A percentile compares a stretch with the other conserved stretches of the same genome.
phyloP scores from a whole-genome alignment of 2,797 vertebrate genomes.

The Lophotriccus pileatus region DNA sequence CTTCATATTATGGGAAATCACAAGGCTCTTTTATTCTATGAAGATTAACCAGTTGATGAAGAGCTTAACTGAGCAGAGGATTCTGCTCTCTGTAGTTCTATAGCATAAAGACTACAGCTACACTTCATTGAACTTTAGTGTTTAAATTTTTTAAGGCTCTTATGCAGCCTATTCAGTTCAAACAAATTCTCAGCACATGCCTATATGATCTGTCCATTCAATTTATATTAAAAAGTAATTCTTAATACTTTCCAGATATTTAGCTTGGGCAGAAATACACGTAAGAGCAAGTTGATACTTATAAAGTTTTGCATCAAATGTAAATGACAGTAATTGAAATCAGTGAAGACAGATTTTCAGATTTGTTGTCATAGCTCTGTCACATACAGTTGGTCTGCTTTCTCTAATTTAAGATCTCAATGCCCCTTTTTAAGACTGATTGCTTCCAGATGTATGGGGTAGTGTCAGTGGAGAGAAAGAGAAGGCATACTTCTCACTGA shows the following conservation, averaged over 20 bases:
- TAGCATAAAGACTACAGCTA: neutral
- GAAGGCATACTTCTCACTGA: neutral
- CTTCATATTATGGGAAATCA: neutral
- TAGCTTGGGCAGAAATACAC: neutral
- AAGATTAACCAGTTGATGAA: neutral
- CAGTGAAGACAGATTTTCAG: neutral
- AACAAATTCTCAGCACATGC: neutral
- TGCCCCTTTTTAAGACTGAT: neutral
- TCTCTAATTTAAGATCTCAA: neutral
- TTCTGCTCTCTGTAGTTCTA: neutral
- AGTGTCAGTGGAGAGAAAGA: neutral
- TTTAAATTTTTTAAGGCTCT: neutral
- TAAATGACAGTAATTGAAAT: neutral
- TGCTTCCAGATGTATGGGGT: neutral
- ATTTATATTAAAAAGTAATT: neutral
- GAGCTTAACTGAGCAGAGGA: neutral
- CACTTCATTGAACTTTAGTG: neutral
- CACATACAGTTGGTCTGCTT: neutral
- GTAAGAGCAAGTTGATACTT: neutral
- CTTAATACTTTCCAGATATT: neutral
- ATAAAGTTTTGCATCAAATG: neutral
- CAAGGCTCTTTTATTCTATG: neutral
- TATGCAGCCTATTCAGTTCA: neutral
- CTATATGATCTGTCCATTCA: neutral
- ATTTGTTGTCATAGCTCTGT: neutral